Conservation (phyloP, 2,113 vertebrate genomes). For the Falcunculus frontatus region DNA sequence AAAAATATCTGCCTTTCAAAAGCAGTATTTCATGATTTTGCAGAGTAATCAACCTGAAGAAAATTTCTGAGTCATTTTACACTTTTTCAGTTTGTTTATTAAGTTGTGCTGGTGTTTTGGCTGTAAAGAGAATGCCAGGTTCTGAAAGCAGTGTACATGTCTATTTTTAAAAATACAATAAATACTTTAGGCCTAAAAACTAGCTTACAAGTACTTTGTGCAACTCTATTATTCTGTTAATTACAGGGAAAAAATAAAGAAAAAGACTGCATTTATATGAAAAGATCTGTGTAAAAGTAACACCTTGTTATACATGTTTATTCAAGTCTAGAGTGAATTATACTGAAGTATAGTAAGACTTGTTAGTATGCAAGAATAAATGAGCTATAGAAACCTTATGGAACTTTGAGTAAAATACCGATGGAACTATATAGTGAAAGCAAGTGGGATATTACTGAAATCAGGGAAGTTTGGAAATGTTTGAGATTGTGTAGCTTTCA, state of each 20-base stretch:
- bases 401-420: background rate
- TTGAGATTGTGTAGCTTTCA: background rate
- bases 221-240: background rate
- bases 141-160: background rate
- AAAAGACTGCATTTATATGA: background rate
- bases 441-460: background rate
- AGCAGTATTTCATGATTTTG: background rate
- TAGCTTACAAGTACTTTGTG: background rate
- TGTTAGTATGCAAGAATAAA: background rate
- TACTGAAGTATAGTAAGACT: background rate
- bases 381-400: background rate
- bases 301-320: background rate
- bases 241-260: background rate
- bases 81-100: background rate
- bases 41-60: background rate
- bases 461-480: background rate
- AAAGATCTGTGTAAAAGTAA: background rate
- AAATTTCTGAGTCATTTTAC: background rate
- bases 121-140: background rate
- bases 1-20: background rate
- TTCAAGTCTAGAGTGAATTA: background rate
- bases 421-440: background rate
- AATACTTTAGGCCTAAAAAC: background rate
- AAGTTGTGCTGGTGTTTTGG: background rate
- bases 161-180: background rate